phyloP scores from a whole-genome alignment of 2,113 vertebrate genomes.

The Pedetes capensis region DNA sequence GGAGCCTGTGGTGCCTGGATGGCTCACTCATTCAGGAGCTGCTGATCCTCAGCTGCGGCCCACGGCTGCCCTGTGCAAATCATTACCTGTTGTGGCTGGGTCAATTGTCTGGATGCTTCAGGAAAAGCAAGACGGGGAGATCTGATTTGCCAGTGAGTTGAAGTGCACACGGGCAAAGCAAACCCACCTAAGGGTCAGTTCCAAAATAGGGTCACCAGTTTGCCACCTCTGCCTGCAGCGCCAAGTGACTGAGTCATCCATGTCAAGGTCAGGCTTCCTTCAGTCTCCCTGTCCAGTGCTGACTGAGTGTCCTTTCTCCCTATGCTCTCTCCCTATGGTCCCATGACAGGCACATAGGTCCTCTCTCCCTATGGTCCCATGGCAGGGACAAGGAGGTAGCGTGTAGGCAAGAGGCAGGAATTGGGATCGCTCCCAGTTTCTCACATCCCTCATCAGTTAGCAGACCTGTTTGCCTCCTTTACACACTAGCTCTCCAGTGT shows the following conservation, averaged over 20 bases:
- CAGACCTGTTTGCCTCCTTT: background rate
- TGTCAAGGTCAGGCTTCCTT: background rate
- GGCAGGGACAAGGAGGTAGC: background rate
- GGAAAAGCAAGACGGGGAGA: background rate
- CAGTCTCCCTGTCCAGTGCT: background rate
- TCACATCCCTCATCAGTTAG: too few relatives aligned
- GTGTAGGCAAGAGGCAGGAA: background rate
- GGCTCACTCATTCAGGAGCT: too few relatives aligned
- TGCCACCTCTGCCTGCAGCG: background rate
- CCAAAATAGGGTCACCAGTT: background rate
- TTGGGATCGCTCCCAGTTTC: background rate
- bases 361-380: background rate
- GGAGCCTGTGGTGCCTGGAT: too few relatives aligned
- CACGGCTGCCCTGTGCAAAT: background rate
- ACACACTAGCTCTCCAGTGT: rapidly evolving
- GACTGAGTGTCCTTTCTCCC: background rate
- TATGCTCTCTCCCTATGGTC: background rate
- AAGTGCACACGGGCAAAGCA: background rate
- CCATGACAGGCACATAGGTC: background rate
- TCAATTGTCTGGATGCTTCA: too few relatives aligned
- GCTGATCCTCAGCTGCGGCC: background rate
- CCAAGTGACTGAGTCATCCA: rapidly evolving
- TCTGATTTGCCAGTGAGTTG: background rate
- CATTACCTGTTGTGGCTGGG: background rate
- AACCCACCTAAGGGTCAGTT: background rate